Evolutionary conservation across 2,797 vertebrate species (phyloP).

Genomic region (Pithecia hirsuta): DNA sequence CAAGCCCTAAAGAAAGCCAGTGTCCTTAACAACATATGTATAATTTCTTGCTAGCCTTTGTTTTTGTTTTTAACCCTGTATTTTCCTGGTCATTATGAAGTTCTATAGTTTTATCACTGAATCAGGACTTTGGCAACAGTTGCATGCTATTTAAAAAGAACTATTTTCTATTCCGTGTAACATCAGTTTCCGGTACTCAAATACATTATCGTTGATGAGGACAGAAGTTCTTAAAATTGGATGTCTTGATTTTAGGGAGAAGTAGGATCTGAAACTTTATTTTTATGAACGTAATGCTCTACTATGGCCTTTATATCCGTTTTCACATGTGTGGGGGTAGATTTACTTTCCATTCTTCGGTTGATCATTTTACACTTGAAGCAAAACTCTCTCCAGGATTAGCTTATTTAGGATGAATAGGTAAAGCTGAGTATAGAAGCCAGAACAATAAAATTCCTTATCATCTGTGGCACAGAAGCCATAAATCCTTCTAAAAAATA

Average conservation of each 20-base stretch:
- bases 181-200: background rate
- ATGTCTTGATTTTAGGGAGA: background rate
- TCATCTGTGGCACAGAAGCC: conserved; percentile 53
- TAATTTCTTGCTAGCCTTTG: background rate
- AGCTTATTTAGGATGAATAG: conserved; percentile 58
- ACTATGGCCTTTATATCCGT: background rate
- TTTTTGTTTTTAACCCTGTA: background rate
- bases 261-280: background rate
- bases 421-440: conserved; percentile 41
- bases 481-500: conserved; percentile 59
- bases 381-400: conserved; percentile 23
- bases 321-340: background rate
- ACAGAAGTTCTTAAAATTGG: background rate
- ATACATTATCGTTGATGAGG: background rate
- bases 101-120: background rate
- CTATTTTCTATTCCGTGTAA: background rate
- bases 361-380: conserved; percentile 17
- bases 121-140: background rate
- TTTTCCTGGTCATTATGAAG: background rate
- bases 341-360: background rate
- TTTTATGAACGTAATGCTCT: background rate
- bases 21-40: background rate
- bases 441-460: conserved; percentile 64
- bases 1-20: background rate
- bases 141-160: background rate